Conservation (phyloP, 2,888 invertebrate genomes). For the Craniophora ligustri region DNA sequence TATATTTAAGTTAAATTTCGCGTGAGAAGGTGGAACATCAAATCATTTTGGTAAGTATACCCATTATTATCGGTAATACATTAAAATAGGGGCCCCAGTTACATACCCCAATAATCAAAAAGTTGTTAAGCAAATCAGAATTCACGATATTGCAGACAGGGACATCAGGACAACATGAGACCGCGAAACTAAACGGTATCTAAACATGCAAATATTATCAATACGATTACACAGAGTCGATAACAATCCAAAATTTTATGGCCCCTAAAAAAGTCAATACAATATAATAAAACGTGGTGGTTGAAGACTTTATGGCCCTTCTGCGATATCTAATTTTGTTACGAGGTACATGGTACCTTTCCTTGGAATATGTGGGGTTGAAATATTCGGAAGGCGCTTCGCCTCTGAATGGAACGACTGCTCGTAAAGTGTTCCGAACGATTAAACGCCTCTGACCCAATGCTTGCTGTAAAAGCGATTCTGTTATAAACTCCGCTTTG, state of each 20-base stretch:
- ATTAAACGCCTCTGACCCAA: constrained; percentile 74
- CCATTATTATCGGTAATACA: constrained; percentile 39
- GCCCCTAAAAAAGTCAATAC: constrained; percentile 63
- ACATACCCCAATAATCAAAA: constrained; percentile 51
- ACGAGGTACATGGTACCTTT: constrained; percentile 49
- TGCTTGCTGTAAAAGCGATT: constrained; percentile 58
- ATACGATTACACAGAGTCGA: constrained; percentile 50
- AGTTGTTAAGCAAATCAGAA: constrained; percentile 48
- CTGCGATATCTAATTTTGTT: constrained; percentile 63
- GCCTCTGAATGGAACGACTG: constrained; percentile 60
- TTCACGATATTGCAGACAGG: constrained; percentile 29
- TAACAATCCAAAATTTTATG: constrained; percentile 67
- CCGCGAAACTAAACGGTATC: constrained; percentile 50
- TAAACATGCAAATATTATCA: constrained; percentile 62
- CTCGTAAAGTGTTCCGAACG: constrained; percentile 77
- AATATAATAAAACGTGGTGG: constrained; percentile 48
- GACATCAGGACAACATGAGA: constrained; percentile 28
- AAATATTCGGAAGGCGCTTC: constrained; percentile 53
- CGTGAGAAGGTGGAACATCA: constrained; percentile 31
- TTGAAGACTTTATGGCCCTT: constrained; percentile 40
- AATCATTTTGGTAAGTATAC: constrained; percentile 11
- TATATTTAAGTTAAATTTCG: constrained; percentile 14
- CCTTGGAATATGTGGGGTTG: constrained; percentile 47
- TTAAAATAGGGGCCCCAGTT: constrained; percentile 39
- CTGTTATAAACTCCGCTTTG: constrained; percentile 57